phyloP scores from a whole-genome alignment of 2,888 invertebrate species.

The Pseudococcus viburni region DNA sequence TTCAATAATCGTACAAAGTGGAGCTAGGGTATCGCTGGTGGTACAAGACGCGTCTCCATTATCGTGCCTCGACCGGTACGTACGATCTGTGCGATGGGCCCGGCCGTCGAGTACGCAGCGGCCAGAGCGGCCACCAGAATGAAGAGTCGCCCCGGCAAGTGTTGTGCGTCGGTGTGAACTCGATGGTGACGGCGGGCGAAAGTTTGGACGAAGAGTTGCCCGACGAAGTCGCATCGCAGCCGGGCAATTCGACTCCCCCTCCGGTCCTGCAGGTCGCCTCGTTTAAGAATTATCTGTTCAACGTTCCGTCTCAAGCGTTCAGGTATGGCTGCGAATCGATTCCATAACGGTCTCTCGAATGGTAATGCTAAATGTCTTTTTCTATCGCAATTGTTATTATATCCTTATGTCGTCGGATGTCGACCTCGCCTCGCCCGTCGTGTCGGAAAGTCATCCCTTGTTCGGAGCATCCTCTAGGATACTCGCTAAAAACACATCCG shows the following conservation, averaged over 20 bases:
- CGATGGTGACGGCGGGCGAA: conserved; percentile 30
- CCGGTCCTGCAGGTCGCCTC: conserved; percentile 25
- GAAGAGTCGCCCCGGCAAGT: background rate
- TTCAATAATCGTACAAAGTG: background rate
- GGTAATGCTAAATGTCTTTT: too few relatives aligned
- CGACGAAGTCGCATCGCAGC: background rate
- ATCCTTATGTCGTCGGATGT: background rate
- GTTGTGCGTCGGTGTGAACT: conserved; percentile 23
- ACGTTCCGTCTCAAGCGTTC: conserved; percentile 33
- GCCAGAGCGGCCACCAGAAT: background rate
- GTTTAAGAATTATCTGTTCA: conserved; percentile 37
- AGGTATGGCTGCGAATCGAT: conserved; percentile 13
- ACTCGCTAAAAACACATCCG: background rate
- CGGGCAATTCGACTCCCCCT: background rate
- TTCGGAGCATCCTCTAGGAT: background rate
- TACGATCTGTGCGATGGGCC: conserved; percentile 3
- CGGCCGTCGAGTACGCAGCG: background rate
- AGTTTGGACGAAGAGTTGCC: background rate
- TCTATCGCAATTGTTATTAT: background rate
- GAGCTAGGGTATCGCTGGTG: conserved; percentile 13
- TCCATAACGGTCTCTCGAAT: too few relatives aligned
- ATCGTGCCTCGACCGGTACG: conserved; percentile 41
- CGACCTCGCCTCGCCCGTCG: background rate
- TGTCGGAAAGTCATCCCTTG: background rate
- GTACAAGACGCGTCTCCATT: conserved; percentile 37